Evolutionary conservation across 2,797 vertebrate species (phyloP), one percentile per base, ranked within the genome.

Genomic region (Oophaga sylvatica): DNA sequence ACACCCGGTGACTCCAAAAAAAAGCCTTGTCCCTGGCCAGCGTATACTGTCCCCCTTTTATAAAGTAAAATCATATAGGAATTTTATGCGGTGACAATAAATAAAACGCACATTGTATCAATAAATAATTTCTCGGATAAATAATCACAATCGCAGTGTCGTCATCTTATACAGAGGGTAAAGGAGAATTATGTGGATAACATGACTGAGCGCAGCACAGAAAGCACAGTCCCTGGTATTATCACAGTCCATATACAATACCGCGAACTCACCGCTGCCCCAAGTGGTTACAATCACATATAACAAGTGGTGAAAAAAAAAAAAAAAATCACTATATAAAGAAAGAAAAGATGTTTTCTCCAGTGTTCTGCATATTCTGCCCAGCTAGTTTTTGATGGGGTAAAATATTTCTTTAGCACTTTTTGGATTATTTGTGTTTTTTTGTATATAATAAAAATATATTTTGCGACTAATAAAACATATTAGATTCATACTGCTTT

Each of bases 51-150:
- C 35, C 48, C 76, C 13, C 26, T 15, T 65, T 35, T 4, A 22
- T 59, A 13, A 41, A 65, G 35, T 10, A 13, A 12, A 11, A 65
- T 81, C 35, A 15, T 22, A 7, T 13, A 80, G n/a, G 20, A 56
- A 77, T 56, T 53, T 77, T 1, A 26, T 62, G 20, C 20, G 6
- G 41, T 65, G 60, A 81, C 35, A 81, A 67, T 81, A 81, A 81
- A 81, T 81, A 81, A 41, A 41, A 22, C 15, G 65, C n/a, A 67
- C 80, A 65, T 41, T 22, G 20, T 67, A 45, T 65, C 60, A 81
- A 81, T 75, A 78, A 81, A 81, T 81, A 67, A 75, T 73, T 63
- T 62, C 60, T 29, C 31, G 15, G 60, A 41, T 22, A 81, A 26
- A 48, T 81, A 67, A 45, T 65, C 10, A 20, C 20, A 62, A 71